These are phyloP conservation scores for Sphenopsis melanotis DNA, from an alignment of 2,797 vertebrate genomes.

Conservation along the genomic window DNA sequence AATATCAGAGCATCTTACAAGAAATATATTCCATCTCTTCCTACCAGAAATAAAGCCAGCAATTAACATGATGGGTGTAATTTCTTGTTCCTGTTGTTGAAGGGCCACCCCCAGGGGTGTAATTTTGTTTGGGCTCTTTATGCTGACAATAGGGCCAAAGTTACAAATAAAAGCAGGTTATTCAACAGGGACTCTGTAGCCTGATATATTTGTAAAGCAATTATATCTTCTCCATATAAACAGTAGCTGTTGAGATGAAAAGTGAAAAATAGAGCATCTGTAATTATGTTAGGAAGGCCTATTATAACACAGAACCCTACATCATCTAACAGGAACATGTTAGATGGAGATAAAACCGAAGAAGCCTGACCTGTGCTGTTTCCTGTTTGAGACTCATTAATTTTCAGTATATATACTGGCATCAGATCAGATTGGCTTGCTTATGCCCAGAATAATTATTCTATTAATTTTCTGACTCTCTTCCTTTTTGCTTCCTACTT, in stretches of 20 bases:
- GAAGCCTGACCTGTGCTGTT: constrained; percentile 25
- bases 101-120: not conserved
- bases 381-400: not conserved
- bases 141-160: not conserved
- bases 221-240: not conserved
- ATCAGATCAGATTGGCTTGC: not conserved
- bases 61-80: not conserved
- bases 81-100: not conserved
- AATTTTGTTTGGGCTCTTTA: not conserved
- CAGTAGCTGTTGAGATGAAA: not conserved
- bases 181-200: not conserved
- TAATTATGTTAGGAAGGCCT: not conserved
- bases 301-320: not conserved
- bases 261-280: not conserved
- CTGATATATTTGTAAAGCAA: not conserved
- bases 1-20: not conserved
- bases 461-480: not conserved
- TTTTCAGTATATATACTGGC: not conserved
- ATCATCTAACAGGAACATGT: not conserved
- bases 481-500: not conserved
- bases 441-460: not conserved
- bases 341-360: not conserved
- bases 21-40: not conserved
- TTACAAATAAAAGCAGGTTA: not conserved
- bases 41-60: not conserved